Evolutionary conservation across 2,888 invertebrate genomes (phyloP), one percentile per base, ranked within the genome.

Genomic region (Dynastes hyllus): DNA sequence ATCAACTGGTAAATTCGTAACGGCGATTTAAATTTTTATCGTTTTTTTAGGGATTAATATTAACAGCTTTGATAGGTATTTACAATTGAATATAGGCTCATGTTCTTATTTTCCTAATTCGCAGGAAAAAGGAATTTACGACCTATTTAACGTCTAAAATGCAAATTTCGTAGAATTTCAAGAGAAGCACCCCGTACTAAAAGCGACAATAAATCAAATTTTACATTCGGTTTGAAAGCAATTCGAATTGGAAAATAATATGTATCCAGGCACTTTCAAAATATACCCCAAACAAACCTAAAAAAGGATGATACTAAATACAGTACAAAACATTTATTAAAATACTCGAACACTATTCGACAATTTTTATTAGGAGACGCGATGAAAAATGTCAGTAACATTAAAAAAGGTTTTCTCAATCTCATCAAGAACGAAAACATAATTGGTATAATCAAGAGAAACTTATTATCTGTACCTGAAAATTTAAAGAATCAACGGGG

Each of bases 401-500:
- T 85, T 2, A 82, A 83, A 67, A 82, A 82, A 22, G 82, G 79
- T 78, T 78, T 85, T n/a, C 77, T 82, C 76, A 78, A 81, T 1
- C 77, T 83, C 29, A 75, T 84, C n/a, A 81, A 80, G 58, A 83
- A 82, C 29, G 83, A 80, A 22, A 81, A 81, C 16, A 51, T 84
- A 16, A n/a, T 65, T 11, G 76, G 77, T n/a, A 16, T 63, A 9
- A 37, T 80, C 16, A 66, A 76, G 61, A 79, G 80, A 40, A 80
- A 70, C 50, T 70, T 84, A 40, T 55, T 61, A 58, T 76, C 73
- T 2, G 71, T 81, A 78, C 86, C 82, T 79, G 82, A 83, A 77
- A 84, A 87, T 80, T 86, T 91, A 29, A 91, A 90, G 84, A 88
- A 88, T 82, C 90, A 90, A 78, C 91, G 2, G 87, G 89, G 61